phyloP scores from a whole-genome alignment of 1,140 invertebrate genomes.

The Philotrypesis tridentata region DNA sequence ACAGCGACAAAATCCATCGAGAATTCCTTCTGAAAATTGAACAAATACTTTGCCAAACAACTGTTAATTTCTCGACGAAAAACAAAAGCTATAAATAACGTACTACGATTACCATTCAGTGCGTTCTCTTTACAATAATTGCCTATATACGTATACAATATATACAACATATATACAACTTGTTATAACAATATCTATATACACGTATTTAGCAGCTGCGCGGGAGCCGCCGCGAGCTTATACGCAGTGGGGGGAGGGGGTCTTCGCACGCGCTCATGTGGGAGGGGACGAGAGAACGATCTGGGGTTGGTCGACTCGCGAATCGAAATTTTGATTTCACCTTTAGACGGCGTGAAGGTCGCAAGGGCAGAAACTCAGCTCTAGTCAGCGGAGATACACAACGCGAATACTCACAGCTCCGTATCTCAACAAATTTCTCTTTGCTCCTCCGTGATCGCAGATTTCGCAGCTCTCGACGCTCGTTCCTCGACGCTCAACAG shows the following conservation, averaged over 20 bases:
- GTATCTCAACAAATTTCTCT: neutral
- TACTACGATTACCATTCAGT: too few relatives aligned
- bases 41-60: too few relatives aligned
- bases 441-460: neutral
- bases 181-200: too few relatives aligned
- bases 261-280: neutral
- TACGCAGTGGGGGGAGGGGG: neutral
- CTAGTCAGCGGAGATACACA: neutral
- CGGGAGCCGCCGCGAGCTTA: neutral
- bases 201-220: too few relatives aligned
- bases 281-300: neutral
- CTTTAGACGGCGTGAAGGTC: conserved; percentile 59
- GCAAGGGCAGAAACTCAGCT: conserved; percentile 53
- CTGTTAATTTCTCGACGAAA: too few relatives aligned
- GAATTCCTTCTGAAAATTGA: too few relatives aligned
- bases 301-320: conserved; percentile 18
- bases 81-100: too few relatives aligned
- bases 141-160: too few relatives aligned
- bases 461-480: neutral
- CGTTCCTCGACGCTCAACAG: neutral
- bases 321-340: conserved; percentile 21
- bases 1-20: too few relatives aligned
- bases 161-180: too few relatives aligned
- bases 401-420: neutral
- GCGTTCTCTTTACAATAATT: too few relatives aligned